phyloP scores from a whole-genome alignment of 1,140 invertebrate species.

The Melanaphis sacchari region DNA sequence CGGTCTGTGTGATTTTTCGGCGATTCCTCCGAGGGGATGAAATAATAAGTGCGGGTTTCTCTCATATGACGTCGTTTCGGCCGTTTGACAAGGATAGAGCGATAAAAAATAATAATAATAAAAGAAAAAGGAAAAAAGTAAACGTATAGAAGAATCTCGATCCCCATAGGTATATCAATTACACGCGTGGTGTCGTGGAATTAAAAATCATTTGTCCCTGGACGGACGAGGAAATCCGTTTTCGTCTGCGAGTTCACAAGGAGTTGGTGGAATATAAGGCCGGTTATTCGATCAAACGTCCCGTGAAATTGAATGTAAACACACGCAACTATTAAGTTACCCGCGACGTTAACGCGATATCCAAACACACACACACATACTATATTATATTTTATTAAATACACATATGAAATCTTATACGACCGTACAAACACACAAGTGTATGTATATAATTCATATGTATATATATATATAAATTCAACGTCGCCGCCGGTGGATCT shows the following conservation, averaged over 20 bases:
- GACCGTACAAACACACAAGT: not conserved
- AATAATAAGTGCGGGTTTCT: not conserved
- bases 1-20: conserved; percentile 38
- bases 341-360: conserved; percentile 54
- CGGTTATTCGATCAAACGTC: conserved; percentile 56
- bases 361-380: conserved; percentile 22
- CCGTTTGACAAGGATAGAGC: not conserved
- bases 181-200: not conserved
- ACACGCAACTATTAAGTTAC: conserved; percentile 54
- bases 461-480: not conserved
- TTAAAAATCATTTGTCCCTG: conserved; percentile 52
- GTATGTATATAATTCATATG: not conserved
- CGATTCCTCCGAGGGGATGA: not conserved
- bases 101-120: not conserved
- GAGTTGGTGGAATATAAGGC: not conserved
- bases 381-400: conserved; percentile 30
- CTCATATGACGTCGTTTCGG: not conserved
- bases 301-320: conserved; percentile 57
- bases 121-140: not conserved
- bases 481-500: conserved; percentile 1
- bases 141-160: not conserved
- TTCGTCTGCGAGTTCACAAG: not conserved
- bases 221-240: conserved; percentile 26
- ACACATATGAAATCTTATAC: conserved; percentile 52
- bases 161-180: conserved; percentile 42